Base-by-base conservation (phyloP, 2,888 invertebrate genomes). In the Gari tellinella region DNA sequence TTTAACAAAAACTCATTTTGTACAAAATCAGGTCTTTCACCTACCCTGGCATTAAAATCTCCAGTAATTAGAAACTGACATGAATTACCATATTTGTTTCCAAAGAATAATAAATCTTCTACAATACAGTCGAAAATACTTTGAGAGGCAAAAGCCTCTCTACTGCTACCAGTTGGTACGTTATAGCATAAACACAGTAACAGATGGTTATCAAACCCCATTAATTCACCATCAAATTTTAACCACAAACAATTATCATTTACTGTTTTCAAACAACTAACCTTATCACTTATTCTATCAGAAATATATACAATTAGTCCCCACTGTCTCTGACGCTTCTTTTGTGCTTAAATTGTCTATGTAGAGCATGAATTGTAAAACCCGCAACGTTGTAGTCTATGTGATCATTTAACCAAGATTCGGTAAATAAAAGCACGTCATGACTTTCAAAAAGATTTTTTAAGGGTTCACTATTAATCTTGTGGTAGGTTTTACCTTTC, bases 291-390 rank as follows among this genome's bases (percentile, higher is more conserved):
- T 1, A 45, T n/a, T n/a, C n/a, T 19, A 23, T 56, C n/a, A n/a
- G n/a, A n/a, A n/a, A n/a, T 23, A 31, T 57, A 45, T 26, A 57
- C 57, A 57, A 57, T 57, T 14, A 57, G 23, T 26, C 45, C 26
- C 25, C 57, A 31, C 57, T 57, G 41, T 57, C 57, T 25, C 57
- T 26, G 14, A 21, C 23, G 23, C 31, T 37, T 25, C 26, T 23
- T 46, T 23, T 57, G 10, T 17, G 41, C 26, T 45, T 57, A 43
- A 43, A 37, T 57, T 43, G 41, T 57, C 46, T 57, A 46, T 57
- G 45, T 26, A 57, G 19, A 25, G 57, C 15, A 46, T 45, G 45
- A 45, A 31, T n/a, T 45, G n/a, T 57, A 46, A 57, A 57, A 45
- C 31, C 57, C 2, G 10, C 45, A 17, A 57, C 46, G 15, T 46